These are phyloP conservation scores for Lepus europaeus DNA, from an alignment of 2,113 vertebrate genomes.

Conservation along the genomic window DNA sequence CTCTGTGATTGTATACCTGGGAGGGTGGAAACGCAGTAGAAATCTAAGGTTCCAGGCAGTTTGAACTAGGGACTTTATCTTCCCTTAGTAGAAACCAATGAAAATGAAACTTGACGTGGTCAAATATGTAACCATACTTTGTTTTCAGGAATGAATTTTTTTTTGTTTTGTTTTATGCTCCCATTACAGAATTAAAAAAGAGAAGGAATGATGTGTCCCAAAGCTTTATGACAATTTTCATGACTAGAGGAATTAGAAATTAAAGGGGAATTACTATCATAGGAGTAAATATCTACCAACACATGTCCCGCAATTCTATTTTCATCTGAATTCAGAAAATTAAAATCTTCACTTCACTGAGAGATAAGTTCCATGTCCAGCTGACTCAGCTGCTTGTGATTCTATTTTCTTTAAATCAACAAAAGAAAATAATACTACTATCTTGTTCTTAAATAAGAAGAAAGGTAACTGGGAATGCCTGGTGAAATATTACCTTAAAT, in stretches of 20 bases:
- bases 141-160: no score
- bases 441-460: slow-evolving; percentile 56
- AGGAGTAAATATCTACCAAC: slow-evolving; percentile 51
- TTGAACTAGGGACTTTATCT: background rate
- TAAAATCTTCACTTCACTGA: background rate
- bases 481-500: slow-evolving; percentile 44
- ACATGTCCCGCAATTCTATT: slow-evolving; percentile 42
- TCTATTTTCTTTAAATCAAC: slow-evolving; percentile 47
- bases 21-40: background rate
- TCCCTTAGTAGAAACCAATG: background rate
- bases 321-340: slow-evolving; percentile 55
- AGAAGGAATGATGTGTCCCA: background rate
- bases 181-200: slow-evolving; percentile 54
- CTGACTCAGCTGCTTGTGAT: slow-evolving; percentile 28
- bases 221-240: slow-evolving; percentile 55
- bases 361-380: background rate
- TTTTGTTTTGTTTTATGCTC: slow-evolving; percentile 30
- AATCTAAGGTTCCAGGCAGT: background rate
- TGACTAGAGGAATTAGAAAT: slow-evolving; percentile 38
- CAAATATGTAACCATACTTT: background rate
- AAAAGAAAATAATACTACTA: slow-evolving; percentile 9
- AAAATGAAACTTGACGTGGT: background rate
- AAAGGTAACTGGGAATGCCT: slow-evolving; percentile 30
- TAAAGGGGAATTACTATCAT: background rate
- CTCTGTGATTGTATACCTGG: background rate